Percentiles rank a stretch among this genome's conserved stretches.
These are phyloP conservation scores for Muschampia staudingeri DNA, from an alignment of 2,888 invertebrate species.

Conservation along the genomic window DNA sequence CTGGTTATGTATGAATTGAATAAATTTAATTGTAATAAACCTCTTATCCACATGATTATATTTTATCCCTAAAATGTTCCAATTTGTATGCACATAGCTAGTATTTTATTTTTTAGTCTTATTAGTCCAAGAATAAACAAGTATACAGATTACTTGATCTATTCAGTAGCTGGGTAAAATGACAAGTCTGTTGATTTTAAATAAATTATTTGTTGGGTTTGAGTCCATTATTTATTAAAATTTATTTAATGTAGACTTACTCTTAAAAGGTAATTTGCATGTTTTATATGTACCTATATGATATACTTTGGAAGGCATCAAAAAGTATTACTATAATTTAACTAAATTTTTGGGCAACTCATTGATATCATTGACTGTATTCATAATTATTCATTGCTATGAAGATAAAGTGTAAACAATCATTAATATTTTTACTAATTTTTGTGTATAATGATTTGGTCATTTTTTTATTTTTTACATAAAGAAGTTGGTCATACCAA, in stretches of 20 bases:
- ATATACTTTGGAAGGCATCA: no score
- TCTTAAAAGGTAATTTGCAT: no score
- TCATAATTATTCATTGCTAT: no score
- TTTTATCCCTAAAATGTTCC: not conserved
- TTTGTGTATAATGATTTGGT: not conserved
- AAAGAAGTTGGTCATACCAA: not conserved
- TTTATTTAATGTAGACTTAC: no score
- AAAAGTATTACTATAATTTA: no score
- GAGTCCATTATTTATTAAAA: not conserved
- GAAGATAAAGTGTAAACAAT: no score
- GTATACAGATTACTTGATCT: no score
- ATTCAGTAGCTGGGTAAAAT: not conserved
- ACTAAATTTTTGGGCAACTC: no score
- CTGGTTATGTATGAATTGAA: not conserved
- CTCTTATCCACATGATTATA: not conserved
- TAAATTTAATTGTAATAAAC: not conserved
- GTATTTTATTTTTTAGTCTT: not conserved
- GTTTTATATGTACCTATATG: no score
- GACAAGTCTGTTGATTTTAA: slow-evolving; percentile 10
- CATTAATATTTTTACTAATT: no score
- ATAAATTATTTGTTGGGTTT: slow-evolving; percentile 11
- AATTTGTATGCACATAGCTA: slow-evolving; percentile 16
- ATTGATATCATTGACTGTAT: no score
- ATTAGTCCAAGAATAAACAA: not conserved
- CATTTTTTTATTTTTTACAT: not conserved